A percentile compares a stretch with the other conserved stretches of the same genome.
These are phyloP conservation scores for Hydractinia symbiolongicarpus DNA, from an alignment of 30 jellyfish, hydroid and myxozoan species.

Conservation along the genomic window DNA sequence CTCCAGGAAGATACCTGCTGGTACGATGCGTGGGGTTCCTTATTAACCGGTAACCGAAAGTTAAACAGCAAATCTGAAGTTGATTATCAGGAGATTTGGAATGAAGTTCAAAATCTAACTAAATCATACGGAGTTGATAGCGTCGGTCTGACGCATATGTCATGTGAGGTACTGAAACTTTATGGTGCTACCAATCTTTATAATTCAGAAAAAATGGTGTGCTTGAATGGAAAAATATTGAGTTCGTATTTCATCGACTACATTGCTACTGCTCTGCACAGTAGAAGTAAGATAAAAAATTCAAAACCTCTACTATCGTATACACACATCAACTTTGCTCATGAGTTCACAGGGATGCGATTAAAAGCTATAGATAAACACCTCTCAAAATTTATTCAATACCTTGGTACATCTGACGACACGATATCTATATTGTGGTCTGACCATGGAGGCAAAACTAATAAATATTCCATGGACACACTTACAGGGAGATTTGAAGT, in stretches of 20 bases:
- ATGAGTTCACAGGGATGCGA: conserved; percentile 78
- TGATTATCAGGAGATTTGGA: conserved; percentile 37
- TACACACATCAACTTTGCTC: conserved; percentile 84
- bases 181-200: conserved; percentile 64
- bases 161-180: conserved; percentile 52
- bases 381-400: conserved; percentile 27
- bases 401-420: conserved; percentile 29
- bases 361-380: conserved; percentile 43
- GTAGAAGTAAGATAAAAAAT: conserved; percentile 18
- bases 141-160: conserved; percentile 51
- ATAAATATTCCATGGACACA: conserved; percentile 53
- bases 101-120: conserved; percentile 12
- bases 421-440: conserved; percentile 74
- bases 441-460: conserved; percentile 87
- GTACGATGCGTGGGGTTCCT: conserved; percentile 84
- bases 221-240: conserved; percentile 69
- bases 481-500: conserved; percentile 73
- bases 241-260: conserved; percentile 52
- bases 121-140: conserved; percentile 24
- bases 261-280: background rate
- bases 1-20: conserved; percentile 91
- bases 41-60: conserved; percentile 59
- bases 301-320: conserved; percentile 62
- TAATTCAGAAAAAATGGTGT: conserved; percentile 45
- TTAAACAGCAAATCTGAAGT: conserved; percentile 3